Conservation (phyloP, 2,113 vertebrate species). For the Triplophysa tibetana region DNA sequence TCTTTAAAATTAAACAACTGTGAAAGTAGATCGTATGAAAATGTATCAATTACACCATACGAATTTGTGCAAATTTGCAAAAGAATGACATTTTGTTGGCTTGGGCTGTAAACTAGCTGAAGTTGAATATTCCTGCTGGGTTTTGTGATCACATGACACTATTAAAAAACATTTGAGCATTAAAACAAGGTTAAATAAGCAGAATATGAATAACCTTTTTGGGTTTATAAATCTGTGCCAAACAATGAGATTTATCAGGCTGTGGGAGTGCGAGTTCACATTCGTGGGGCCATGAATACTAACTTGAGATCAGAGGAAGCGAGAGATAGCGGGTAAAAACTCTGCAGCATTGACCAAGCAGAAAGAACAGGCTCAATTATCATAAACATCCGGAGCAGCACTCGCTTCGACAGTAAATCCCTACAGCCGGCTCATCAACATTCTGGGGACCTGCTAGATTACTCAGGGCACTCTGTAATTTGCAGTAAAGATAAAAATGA, state of each 20-base stretch:
- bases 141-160: conserved; percentile 5
- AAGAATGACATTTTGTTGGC: no score
- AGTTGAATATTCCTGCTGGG: background rate
- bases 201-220: conserved; percentile 34
- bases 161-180: conserved; percentile 18
- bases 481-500: conserved; percentile 79
- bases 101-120: no score
- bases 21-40: no score
- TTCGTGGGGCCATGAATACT: conserved; percentile 21
- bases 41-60: no score
- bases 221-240: conserved; percentile 8
- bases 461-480: conserved; percentile 73
- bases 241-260: conserved; percentile 34
- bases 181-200: conserved; percentile 36
- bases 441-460: conserved; percentile 67
- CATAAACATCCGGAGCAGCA: conserved; percentile 70
- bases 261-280: conserved; percentile 15
- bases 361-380: conserved; percentile 71
- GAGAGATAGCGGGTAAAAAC: conserved; percentile 47
- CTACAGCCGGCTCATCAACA: conserved; percentile 65
- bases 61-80: no score
- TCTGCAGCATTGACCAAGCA: conserved; percentile 44
- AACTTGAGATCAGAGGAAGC: conserved; percentile 28
- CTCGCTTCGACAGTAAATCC: conserved; percentile 67
- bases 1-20: no score